phyloP scores from a whole-genome alignment of 1,140 invertebrate species.

The Chironomus striatipennis region DNA sequence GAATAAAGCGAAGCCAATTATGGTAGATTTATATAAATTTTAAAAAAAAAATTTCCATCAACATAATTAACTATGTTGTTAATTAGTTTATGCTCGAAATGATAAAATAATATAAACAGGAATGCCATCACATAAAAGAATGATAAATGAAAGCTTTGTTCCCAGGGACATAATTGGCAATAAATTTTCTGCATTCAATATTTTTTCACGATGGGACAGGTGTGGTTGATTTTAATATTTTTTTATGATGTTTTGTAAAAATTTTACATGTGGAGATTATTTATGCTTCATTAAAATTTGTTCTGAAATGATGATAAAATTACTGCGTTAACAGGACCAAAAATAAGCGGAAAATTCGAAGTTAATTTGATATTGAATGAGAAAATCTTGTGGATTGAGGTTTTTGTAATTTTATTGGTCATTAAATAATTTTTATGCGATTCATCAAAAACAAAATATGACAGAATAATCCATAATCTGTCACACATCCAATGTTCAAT shows the following conservation, averaged over 20 bases:
- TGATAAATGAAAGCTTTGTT: background rate
- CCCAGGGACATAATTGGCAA: background rate
- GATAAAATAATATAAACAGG: background rate
- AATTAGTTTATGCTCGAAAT: background rate
- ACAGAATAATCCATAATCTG: too few species aligned
- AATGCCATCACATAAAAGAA: background rate
- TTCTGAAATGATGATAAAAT: too few species aligned
- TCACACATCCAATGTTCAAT: too few species aligned
- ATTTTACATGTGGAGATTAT: background rate
- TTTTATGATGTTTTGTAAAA: background rate
- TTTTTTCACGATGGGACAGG: background rate
- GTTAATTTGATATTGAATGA: too few species aligned
- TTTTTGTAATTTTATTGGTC: too few species aligned
- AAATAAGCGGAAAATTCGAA: too few species aligned
- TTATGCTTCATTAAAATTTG: background rate
- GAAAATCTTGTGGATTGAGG: too few species aligned
- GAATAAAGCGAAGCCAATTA: background rate
- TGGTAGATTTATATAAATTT: background rate
- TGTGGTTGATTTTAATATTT: background rate
- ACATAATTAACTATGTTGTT: background rate
- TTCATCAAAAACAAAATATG: too few species aligned
- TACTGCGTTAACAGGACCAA: too few species aligned
- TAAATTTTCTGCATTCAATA: background rate
- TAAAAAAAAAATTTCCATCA: conserved; percentile 3
- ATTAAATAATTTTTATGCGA: too few species aligned